Conservation (phyloP, 2,113 vertebrate species). For the Protomyctophum bolini region DNA sequence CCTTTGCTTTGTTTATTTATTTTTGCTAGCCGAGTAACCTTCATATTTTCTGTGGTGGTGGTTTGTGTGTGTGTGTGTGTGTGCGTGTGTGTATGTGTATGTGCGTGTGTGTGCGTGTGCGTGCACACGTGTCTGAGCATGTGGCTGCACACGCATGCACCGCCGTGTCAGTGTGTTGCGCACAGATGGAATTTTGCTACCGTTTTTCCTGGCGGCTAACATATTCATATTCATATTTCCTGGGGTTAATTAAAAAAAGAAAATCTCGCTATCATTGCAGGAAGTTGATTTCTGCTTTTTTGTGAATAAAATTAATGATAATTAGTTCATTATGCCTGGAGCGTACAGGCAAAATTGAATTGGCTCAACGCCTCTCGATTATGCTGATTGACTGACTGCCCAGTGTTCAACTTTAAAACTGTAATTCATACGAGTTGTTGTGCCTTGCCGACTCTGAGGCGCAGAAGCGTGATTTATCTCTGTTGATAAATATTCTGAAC, state of each 20-base stretch:
- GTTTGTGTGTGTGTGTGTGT: background rate
- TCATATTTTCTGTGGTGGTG: background rate
- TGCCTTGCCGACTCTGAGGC: too few relatives aligned
- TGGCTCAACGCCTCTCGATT: slow-evolving; percentile 30
- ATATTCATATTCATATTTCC: slow-evolving; percentile 23
- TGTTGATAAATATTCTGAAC: too few relatives aligned
- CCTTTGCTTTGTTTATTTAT: background rate
- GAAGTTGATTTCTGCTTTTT: slow-evolving; percentile 34
- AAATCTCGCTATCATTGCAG: slow-evolving; percentile 35
- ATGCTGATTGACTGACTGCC: slow-evolving; percentile 47
- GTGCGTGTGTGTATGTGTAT: background rate
- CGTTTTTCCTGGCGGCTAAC: slow-evolving; percentile 9
- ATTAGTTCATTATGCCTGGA: slow-evolving; percentile 45
- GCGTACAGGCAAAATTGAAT: slow-evolving; percentile 39
- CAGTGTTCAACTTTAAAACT: slow-evolving; percentile 4
- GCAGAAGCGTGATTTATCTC: too few relatives aligned
- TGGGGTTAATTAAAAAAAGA: slow-evolving; percentile 43
- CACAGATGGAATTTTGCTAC: background rate
- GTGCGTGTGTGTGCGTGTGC: background rate
- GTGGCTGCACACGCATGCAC: too few relatives aligned
- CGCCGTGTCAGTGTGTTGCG: too few relatives aligned
- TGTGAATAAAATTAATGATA: slow-evolving; percentile 46
- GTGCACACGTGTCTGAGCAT: too few relatives aligned
- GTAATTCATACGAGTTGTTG: too few relatives aligned
- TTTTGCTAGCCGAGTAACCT: background rate